phyloP scores from a whole-genome alignment of 2,113 vertebrate genomes.

The Cyanocitta stelleri region DNA sequence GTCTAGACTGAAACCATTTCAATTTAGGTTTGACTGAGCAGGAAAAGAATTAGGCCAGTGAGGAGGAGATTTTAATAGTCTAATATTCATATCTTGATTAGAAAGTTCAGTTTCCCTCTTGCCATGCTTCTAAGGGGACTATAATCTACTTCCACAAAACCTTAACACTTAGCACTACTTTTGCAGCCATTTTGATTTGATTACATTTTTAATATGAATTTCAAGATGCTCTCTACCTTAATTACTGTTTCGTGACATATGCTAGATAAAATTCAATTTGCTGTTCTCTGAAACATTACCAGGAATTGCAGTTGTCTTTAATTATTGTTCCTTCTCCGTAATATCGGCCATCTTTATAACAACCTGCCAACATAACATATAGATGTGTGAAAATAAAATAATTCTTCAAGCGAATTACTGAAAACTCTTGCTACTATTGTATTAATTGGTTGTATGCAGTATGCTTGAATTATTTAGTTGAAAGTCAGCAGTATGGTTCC shows the following conservation, averaged over 20 bases:
- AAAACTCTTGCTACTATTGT: not conserved
- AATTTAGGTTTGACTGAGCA: not conserved
- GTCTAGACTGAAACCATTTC: not conserved
- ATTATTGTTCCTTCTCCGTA: constrained; percentile 68
- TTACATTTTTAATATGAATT: not conserved
- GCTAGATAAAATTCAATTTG: not conserved
- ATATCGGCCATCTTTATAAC: constrained; percentile 63
- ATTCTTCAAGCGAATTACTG: not conserved
- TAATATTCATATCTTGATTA: not conserved
- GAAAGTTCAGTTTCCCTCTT: not conserved
- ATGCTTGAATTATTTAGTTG: not conserved
- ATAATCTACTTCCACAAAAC: not conserved
- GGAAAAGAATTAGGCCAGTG: not conserved
- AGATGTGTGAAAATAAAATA: not conserved
- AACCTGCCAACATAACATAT: constrained; percentile 68
- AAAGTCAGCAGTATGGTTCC: not conserved
- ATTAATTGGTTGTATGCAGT: not conserved
- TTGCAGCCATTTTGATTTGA: not conserved
- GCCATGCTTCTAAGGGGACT: not conserved
- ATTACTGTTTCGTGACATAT: not conserved
- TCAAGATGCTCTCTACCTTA: not conserved
- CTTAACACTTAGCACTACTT: not conserved
- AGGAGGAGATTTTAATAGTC: not conserved
- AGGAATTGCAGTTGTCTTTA: constrained; percentile 79
- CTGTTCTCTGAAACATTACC: constrained; percentile 62